phyloP scores from a whole-genome alignment of 1,140 invertebrate genomes.

The Sogatella furcifera region DNA sequence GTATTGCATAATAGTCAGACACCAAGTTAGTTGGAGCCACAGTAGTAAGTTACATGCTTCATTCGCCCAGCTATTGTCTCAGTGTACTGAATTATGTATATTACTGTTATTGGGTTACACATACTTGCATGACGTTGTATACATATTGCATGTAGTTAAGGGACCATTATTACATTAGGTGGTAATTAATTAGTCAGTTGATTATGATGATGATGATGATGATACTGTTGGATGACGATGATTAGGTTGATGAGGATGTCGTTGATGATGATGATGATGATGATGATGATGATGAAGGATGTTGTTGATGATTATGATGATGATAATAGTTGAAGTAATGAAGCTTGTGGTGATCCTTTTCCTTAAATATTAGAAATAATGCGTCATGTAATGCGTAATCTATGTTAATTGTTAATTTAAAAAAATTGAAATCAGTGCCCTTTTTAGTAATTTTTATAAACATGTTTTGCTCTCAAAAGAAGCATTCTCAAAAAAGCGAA shows the following conservation, averaged over 20 bases:
- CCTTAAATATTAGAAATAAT: background rate
- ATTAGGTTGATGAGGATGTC: slow-evolving; percentile 7
- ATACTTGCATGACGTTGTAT: no score
- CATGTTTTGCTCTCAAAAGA: no score
- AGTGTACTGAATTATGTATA: background rate
- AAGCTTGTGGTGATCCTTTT: background rate
- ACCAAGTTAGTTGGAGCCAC: no score
- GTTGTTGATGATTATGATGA: background rate
- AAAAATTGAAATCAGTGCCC: no score
- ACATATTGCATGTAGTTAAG: no score
- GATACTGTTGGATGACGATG: slow-evolving; percentile 7
- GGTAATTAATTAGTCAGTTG: background rate
- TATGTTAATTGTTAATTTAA: no score
- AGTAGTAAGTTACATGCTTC: background rate
- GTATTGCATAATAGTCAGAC: no score
- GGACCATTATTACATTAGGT: no score
- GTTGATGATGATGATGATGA: slow-evolving; percentile 4
- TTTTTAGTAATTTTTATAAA: no score
- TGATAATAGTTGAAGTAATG: background rate
- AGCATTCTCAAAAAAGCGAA: no score
- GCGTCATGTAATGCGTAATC: no score
- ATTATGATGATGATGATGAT: slow-evolving; percentile 7
- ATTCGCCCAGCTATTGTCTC: background rate
- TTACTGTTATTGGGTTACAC: no score
- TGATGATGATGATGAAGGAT: background rate